Percentiles rank a stretch among this genome's conserved stretches.
These are phyloP conservation scores for Caenorhabditis remanei DNA, from an alignment of 1,140 invertebrate species.

Conservation along the genomic window DNA sequence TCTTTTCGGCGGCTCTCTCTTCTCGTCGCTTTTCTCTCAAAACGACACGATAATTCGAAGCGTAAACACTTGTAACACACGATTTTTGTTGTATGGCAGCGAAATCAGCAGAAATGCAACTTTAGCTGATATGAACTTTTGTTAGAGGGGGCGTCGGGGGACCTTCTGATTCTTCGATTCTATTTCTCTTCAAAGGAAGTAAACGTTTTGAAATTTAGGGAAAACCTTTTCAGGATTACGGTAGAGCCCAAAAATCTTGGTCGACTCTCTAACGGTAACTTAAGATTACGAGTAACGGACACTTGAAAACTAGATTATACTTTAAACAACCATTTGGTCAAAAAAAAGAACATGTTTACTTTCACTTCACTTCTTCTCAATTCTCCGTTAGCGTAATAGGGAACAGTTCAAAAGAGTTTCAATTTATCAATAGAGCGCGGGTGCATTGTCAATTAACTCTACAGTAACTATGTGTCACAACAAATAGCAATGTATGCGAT, in stretches of 20 bases:
- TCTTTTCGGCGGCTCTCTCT: constrained; percentile 47
- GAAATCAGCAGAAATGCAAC: constrained; percentile 8
- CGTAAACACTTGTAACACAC: constrained; percentile 55
- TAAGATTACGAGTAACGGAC: not conserved
- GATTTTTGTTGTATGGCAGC: constrained; percentile 30
- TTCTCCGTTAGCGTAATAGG: too few species aligned
- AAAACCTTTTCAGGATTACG: not conserved
- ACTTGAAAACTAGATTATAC: not conserved
- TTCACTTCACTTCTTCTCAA: not conserved
- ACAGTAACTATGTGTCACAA: constrained; percentile 7
- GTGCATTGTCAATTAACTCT: not conserved
- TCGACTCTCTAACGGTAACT: too few species aligned
- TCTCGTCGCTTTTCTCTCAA: constrained; percentile 46
- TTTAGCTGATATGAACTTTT: constrained; percentile 23
- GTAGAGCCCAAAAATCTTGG: not conserved
- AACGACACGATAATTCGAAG: constrained; percentile 56
- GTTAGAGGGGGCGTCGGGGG: not conserved
- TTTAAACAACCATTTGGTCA: not conserved
- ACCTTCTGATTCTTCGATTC: not conserved
- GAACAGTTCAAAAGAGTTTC: not conserved
- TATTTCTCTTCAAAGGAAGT: too few species aligned
- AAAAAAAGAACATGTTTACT: constrained; percentile 20
- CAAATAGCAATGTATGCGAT: not conserved
- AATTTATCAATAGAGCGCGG: not conserved
- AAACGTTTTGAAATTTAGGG: not conserved